A percentile compares a stretch with the other conserved stretches of the same genome.
Evolutionary conservation across 1,140 invertebrate genomes (phyloP).

Genomic region (Heterodera schachtii): DNA sequence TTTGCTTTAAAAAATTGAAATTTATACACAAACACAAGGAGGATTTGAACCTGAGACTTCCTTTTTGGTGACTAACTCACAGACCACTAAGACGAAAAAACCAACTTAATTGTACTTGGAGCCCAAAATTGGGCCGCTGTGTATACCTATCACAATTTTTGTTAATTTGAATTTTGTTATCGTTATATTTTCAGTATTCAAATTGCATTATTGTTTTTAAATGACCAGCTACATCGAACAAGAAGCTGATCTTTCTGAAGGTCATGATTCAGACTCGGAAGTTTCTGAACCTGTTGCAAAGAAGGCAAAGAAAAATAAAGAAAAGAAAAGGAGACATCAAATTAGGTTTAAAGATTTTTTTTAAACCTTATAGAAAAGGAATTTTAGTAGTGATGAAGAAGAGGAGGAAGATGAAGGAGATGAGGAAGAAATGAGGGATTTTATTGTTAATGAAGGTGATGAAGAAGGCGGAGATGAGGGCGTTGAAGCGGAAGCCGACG

Average conservation of each 20-base stretch:
- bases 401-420: constrained; percentile 51
- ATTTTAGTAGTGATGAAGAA: constrained; percentile 50
- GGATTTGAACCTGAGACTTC: no score
- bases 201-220: background rate
- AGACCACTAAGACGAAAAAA: no score
- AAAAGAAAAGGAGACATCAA: constrained; percentile 52
- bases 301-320: constrained; percentile 50
- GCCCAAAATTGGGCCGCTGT: no score
- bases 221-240: constrained; percentile 59
- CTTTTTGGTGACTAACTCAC: no score
- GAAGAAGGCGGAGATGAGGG: constrained; percentile 61
- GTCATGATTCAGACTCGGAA: constrained; percentile 32
- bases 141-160: no score
- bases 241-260: constrained; percentile 60
- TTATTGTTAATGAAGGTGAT: constrained; percentile 60
- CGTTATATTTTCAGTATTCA: background rate
- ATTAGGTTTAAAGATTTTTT: constrained; percentile 36
- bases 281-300: constrained; percentile 50
- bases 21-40: no score
- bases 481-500: constrained; percentile 33
- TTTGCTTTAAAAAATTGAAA: no score
- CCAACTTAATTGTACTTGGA: no score
- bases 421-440: constrained; percentile 45
- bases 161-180: no score
- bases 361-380: constrained; percentile 12